Percentiles rank a stretch among this genome's conserved stretches.
These are phyloP conservation scores for Eleginops maclovinus DNA, from an alignment of 2,113 vertebrate genomes.

Conservation along the genomic window DNA sequence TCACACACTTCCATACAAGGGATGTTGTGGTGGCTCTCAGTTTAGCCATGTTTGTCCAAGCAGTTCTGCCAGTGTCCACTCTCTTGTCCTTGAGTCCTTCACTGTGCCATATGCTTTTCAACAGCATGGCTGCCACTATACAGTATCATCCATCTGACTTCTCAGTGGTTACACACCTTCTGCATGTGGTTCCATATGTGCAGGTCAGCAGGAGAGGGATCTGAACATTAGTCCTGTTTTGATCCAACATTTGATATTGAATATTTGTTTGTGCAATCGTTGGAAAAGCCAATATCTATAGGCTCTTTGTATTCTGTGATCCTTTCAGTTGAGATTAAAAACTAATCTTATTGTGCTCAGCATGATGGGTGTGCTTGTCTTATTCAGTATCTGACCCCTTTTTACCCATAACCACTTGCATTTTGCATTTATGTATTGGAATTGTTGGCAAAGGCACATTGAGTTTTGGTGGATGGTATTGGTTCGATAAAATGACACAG, in stretches of 20 bases:
- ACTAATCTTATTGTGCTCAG: conserved; percentile 39
- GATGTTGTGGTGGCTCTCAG: conserved; percentile 15
- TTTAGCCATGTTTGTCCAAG: conserved; percentile 28
- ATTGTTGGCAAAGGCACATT: background rate
- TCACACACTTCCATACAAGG: conserved; percentile 2
- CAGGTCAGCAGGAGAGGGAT: conserved; percentile 2
- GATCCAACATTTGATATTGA: background rate
- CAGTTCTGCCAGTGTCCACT: conserved; percentile 19
- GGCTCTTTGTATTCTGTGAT: conserved; percentile 13
- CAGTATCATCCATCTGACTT: conserved; percentile 17
- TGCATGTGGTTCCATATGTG: conserved; percentile 32
- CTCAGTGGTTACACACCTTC: conserved; percentile 32
- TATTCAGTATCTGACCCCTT: background rate
- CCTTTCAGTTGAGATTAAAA: conserved; percentile 33
- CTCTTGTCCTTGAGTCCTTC: conserved; percentile 6
- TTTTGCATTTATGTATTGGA: background rate
- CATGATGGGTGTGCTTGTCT: conserved; percentile 3
- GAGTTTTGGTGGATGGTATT: conserved; percentile 6
- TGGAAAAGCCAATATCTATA: background rate
- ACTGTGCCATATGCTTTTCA: conserved; percentile 41
- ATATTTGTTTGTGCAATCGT: conserved; percentile 1
- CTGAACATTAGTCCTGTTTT: background rate
- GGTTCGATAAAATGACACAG: background rate
- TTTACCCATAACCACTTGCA: background rate
- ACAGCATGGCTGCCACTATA: conserved; percentile 24